Percentiles rank a stretch among this genome's conserved stretches.
phyloP scores from a whole-genome alignment of 1,140 invertebrate genomes.

The Frieseomelitta varia region DNA sequence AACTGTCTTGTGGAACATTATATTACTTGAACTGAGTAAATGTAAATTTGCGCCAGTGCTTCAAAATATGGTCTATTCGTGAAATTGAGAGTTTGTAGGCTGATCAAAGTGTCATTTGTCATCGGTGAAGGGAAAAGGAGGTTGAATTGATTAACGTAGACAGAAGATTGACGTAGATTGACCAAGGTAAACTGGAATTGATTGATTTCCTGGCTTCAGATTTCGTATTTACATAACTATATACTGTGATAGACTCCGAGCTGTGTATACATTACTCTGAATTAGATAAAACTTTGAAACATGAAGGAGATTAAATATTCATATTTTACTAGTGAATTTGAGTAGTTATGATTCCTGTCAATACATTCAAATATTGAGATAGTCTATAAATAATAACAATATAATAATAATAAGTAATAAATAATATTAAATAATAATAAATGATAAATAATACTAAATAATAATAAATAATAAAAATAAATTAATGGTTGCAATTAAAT shows the following conservation, averaged over 20 bases:
- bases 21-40: neutral
- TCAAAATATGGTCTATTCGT: neutral
- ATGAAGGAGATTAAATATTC: neutral
- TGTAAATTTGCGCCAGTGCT: neutral
- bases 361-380: neutral
- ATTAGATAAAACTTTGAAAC: neutral
- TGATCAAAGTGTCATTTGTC: neutral
- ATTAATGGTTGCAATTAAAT: too few relatives aligned
- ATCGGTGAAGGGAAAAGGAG: neutral
- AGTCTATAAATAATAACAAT: too few relatives aligned
- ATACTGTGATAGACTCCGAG: neutral
- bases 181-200: neutral
- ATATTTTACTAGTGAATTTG: neutral
- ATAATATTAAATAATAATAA: neutral
- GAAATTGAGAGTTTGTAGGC: neutral
- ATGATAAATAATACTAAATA: neutral
- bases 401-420: too few relatives aligned
- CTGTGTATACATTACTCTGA: neutral
- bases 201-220: conserved; percentile 2
- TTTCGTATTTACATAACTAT: conserved; percentile 8
- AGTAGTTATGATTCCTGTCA: neutral
- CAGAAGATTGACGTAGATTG: neutral
- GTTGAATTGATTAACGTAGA: neutral
- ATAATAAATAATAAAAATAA: neutral
- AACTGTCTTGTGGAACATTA: too few relatives aligned